Conservation (phyloP, 2,113 vertebrate genomes). For the Pristiophorus japonicus region DNA sequence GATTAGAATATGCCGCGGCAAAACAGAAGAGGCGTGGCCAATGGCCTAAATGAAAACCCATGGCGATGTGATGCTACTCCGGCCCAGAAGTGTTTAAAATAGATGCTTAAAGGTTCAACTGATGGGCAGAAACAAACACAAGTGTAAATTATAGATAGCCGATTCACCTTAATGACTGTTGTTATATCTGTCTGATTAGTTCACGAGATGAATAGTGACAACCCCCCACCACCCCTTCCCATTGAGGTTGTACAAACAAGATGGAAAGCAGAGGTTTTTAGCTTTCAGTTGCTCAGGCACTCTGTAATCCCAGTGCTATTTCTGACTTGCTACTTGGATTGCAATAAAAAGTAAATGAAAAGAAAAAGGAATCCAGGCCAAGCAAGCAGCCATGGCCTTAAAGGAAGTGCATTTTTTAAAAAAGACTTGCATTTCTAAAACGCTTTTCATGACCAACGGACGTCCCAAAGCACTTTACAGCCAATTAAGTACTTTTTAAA, state of each 20-base stretch:
- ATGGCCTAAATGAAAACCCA: neutral
- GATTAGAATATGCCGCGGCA: neutral
- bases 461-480: too few relatives aligned
- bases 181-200: neutral
- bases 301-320: neutral
- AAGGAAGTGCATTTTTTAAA: too few relatives aligned
- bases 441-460: too few relatives aligned
- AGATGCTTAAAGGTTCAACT: neutral
- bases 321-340: neutral
- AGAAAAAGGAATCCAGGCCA: too few relatives aligned
- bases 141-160: neutral
- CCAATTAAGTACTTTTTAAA: too few relatives aligned
- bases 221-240: too few relatives aligned
- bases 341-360: neutral
- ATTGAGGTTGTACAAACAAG: neutral
- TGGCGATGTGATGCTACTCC: neutral
- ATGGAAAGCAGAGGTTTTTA: neutral
- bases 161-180: neutral
- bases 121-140: neutral
- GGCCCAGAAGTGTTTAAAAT: neutral
- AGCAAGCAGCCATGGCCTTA: too few relatives aligned
- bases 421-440: too few relatives aligned
- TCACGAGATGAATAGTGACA: neutral
- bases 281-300: neutral
- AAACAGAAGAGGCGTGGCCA: neutral